Base-by-base conservation (phyloP, 2,113 vertebrate species). In the Cavia aperea region DNA sequence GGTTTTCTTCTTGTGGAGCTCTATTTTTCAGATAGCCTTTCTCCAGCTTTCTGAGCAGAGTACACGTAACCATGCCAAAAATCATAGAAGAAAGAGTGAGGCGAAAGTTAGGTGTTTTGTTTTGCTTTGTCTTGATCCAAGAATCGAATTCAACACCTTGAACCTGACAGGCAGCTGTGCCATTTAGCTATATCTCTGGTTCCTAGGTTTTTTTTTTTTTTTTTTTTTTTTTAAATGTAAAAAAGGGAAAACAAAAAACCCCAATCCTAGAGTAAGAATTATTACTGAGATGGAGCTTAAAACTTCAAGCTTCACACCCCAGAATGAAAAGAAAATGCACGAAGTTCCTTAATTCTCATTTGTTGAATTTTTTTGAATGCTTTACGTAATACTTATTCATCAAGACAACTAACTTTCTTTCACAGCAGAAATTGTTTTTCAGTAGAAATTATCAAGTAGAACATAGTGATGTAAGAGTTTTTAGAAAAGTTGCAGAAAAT, bases 371-470 rank as follows among this genome's bases (percentile, higher is more conserved):
- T 58, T 58, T 19, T 82, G 63, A 92, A 43, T 86, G 36, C 51
- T 81, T 94, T 94, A 92, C 89, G n/a, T 73, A 36, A 49, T n/a
- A 87, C 10, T 43, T 39, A 77, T 60, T 88, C 24, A 58, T 93
- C 12, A 66, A 58, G 49, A 89, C 93, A 96, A 90, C 51, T 36
- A 73, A 77, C 33, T 58, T 82, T 78, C 21, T 73, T 23, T 12
- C 1, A 15, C 10, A 78, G 46, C 46, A 88, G 82, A 68, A 81
- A 88, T 82, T 36, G 9, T 68, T 75, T 63, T 88, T 88, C 11
- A 92, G 18, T 68, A 85, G 70, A 85, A 78, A 88, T 91, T 79
- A 86, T 93, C 83, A 82, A 62, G 58, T 68, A 56, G 36, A 66
- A 73, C 4, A 84, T 78, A 66, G 51, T 86, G 46, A 63, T 4